Evolutionary conservation across 53 echinoderm and acorn worm species (phyloP).

Genomic region (Paracentrotus lividus): DNA sequence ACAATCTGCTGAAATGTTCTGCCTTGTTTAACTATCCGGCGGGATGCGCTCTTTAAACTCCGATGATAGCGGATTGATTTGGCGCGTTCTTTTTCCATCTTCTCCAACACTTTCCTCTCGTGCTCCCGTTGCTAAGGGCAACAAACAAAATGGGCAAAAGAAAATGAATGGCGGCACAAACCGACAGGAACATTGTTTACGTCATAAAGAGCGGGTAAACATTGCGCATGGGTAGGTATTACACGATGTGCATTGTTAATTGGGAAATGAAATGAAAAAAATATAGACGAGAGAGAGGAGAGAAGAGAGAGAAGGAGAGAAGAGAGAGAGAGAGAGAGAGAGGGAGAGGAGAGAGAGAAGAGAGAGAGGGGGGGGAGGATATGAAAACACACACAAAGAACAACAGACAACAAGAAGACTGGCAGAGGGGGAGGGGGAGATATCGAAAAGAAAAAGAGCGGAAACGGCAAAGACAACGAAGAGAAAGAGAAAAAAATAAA

Average conservation of each 20-base stretch:
- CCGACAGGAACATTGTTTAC: constrained; percentile 46
- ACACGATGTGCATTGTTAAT: neutral
- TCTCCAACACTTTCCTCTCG: constrained; percentile 68
- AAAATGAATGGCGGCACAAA: constrained; percentile 53
- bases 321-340: neutral
- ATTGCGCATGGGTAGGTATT: neutral
- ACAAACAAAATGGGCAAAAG: constrained; percentile 58
- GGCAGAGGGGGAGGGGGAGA: neutral
- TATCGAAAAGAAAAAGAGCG: neutral
- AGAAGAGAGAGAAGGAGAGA: neutral
- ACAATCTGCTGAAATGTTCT: neutral
- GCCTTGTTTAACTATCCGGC: neutral
- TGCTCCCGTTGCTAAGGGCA: constrained; percentile 70
- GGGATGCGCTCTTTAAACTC: constrained; percentile 68
- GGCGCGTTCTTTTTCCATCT: constrained; percentile 70
- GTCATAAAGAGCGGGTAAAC: constrained; percentile 12
- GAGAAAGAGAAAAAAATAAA: too few species aligned
- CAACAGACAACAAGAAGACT: too few species aligned
- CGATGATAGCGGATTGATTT: constrained; percentile 69
- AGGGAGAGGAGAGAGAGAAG: neutral
- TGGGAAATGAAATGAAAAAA: neutral
- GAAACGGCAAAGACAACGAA: neutral
- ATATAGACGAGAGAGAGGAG: neutral
- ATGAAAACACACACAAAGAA: too few species aligned
- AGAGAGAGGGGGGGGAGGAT: neutral